Conservation (phyloP, 2,113 vertebrate genomes). For the Tricholaema leucomelas region DNA sequence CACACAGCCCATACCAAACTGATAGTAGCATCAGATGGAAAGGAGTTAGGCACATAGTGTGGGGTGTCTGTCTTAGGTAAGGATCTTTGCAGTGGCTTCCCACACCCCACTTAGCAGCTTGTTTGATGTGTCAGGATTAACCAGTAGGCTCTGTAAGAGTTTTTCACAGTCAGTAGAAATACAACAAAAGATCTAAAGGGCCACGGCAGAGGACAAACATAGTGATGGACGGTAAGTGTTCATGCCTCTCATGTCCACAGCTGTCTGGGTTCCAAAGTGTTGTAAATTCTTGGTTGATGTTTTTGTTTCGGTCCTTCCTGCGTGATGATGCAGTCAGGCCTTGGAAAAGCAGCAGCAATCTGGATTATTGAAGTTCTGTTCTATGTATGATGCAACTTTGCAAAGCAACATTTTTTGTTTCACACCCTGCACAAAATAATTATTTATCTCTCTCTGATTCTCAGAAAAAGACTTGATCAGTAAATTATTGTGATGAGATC, state of each 20-base stretch:
- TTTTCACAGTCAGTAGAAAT: background rate
- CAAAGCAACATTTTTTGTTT: background rate
- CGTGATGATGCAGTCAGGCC: background rate
- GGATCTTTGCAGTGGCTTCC: slow-evolving; percentile 34
- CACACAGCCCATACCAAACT: background rate
- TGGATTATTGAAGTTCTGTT: background rate
- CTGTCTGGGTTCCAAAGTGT: background rate
- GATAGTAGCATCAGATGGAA: background rate
- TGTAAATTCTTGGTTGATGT: background rate
- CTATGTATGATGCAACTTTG: background rate
- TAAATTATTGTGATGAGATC: background rate
- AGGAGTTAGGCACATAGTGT: background rate
- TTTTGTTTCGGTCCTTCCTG: background rate
- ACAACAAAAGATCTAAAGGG: background rate
- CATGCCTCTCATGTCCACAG: background rate
- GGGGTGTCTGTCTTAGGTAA: background rate
- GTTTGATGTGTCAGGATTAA: background rate
- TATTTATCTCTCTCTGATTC: background rate
- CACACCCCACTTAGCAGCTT: slow-evolving; percentile 21
- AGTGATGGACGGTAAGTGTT: background rate
- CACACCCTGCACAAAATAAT: background rate
- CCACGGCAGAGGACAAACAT: background rate
- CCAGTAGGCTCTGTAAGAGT: background rate
- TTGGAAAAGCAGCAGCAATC: background rate
- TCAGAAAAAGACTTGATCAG: background rate